Evolutionary conservation across 1,140 invertebrate genomes (phyloP).

Genomic region (Leptinotarsa undecemlineata): DNA sequence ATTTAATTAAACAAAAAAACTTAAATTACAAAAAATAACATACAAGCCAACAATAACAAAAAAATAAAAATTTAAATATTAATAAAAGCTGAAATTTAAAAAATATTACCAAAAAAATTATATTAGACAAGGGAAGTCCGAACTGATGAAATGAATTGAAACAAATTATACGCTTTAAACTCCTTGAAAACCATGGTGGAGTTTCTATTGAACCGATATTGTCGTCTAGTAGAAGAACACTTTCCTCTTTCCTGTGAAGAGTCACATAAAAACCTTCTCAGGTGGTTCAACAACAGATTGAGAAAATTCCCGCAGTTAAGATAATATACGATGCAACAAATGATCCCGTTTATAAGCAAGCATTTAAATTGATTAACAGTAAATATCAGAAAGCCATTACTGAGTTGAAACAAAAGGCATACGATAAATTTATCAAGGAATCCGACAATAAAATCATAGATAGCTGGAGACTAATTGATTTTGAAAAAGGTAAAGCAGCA

Average conservation of each 20-base stretch:
- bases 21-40: too few relatives aligned
- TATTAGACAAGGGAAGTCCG: too few relatives aligned
- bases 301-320: not conserved
- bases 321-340: not conserved
- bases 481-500: not conserved
- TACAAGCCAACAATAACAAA: too few relatives aligned
- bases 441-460: not conserved
- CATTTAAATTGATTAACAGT: not conserved
- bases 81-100: too few relatives aligned
- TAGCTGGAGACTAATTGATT: not conserved
- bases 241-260: not conserved
- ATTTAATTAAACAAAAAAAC: too few relatives aligned
- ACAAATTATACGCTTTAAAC: not conserved
- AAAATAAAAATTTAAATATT: too few relatives aligned
- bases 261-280: not conserved
- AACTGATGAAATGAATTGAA: too few relatives aligned
- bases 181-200: not conserved
- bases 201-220: not conserved
- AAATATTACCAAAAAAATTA: too few relatives aligned
- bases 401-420: not conserved
- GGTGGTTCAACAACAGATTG: not conserved
- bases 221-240: not conserved
- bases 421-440: not conserved
- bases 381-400: conserved; percentile 1
- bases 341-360: not conserved